Evolutionary conservation across 2,888 invertebrate species (phyloP).

Genomic region (Torymus tubicola): DNA sequence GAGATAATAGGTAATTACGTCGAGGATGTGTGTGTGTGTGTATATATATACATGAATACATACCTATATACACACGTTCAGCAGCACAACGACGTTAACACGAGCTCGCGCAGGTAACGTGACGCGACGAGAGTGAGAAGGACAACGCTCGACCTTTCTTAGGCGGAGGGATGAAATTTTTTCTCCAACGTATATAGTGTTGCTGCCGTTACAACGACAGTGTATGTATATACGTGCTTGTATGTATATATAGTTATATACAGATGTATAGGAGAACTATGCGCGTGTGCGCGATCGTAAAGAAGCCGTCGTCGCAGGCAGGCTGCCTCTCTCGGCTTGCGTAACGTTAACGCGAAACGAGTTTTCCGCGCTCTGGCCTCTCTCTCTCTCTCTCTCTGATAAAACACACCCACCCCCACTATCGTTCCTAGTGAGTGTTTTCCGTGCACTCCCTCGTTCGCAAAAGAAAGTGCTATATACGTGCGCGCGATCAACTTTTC

Average conservation of each 20-base stretch:
- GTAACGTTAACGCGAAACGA: constrained; percentile 69
- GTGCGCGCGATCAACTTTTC: constrained; percentile 44
- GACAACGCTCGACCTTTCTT: no score
- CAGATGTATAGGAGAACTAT: constrained; percentile 16
- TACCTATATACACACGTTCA: no score
- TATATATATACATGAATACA: no score
- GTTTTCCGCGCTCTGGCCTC: constrained; percentile 56
- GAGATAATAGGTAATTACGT: constrained; percentile 55
- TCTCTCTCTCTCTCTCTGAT: constrained; percentile 54
- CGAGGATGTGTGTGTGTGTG: background rate
- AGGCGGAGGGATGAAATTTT: no score
- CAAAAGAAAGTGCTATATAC: no score
- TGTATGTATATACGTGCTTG: constrained; percentile 1
- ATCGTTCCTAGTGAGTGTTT: constrained; percentile 33
- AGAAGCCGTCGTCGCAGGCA: constrained; percentile 65
- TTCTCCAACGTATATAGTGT: no score
- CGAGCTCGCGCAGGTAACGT: no score
- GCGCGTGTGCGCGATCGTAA: constrained; percentile 65
- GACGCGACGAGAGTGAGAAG: no score
- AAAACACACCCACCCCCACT: constrained; percentile 58
- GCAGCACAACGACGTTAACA: no score
- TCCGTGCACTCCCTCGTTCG: constrained; percentile 1
- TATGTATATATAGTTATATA: constrained; percentile 33
- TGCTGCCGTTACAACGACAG: background rate
- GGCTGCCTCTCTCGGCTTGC: constrained; percentile 60